Evolutionary conservation across 2,888 invertebrate species (phyloP).

Genomic region (Drosophila diplacantha): DNA sequence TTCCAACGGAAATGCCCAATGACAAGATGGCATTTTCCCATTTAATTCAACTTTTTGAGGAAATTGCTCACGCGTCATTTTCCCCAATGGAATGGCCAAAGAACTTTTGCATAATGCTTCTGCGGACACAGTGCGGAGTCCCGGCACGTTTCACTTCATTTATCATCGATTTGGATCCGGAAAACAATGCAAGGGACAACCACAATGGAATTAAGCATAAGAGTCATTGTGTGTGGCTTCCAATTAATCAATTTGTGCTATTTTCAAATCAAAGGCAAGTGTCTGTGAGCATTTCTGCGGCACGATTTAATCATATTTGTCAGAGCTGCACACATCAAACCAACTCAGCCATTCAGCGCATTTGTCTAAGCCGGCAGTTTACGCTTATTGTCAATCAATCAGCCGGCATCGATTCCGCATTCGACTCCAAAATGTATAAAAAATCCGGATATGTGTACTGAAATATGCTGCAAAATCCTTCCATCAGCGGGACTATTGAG

Average conservation of each 20-base stretch:
- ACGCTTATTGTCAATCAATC: constrained; percentile 62
- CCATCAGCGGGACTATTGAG: constrained; percentile 43
- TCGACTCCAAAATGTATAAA: constrained; percentile 7
- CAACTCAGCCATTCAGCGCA: constrained; percentile 31
- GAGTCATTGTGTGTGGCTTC: constrained; percentile 25
- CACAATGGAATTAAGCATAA: constrained; percentile 5
- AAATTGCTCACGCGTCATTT: constrained; percentile 65
- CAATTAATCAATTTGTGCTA: constrained; percentile 53
- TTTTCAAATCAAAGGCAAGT: constrained; percentile 39
- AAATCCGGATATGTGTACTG: constrained; percentile 13
- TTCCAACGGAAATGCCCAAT: constrained; percentile 27
- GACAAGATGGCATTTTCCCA: constrained; percentile 40
- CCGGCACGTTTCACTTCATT: constrained; percentile 50
- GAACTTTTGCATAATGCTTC: constrained; percentile 38
- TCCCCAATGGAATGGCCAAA: constrained; percentile 38
- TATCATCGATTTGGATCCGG: constrained; percentile 44
- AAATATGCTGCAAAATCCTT: constrained; percentile 21
- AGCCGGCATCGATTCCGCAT: constrained; percentile 31
- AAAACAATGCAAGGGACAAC: constrained; percentile 6
- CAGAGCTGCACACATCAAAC: constrained; percentile 19
- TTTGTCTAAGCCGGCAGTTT: constrained; percentile 52
- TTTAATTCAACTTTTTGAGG: constrained; percentile 54
- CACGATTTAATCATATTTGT: constrained; percentile 46
- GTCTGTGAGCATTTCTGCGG: constrained; percentile 29
- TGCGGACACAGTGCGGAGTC: constrained; percentile 10